Base-by-base conservation (phyloP, 2,888 invertebrate genomes). In the Eulithis testata region DNA sequence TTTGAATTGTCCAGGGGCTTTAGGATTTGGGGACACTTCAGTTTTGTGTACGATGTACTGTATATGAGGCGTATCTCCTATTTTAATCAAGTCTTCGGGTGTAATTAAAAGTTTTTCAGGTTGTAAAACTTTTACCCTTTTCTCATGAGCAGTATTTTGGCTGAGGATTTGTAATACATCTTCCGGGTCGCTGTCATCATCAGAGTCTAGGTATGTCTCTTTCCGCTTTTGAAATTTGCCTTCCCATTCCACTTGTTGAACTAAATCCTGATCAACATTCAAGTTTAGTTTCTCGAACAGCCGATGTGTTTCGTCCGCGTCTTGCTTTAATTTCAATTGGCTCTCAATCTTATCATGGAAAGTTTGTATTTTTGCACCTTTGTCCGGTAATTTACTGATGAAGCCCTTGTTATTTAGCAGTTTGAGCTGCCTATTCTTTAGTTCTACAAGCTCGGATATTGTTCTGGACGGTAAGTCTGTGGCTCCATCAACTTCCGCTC, bases 211-310 rank as follows among this genome's bases (percentile, higher is more conserved):
- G 66, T 88, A 87, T 11, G 68, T 74, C n/a, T 85, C 76, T 5
- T 73, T 73, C 51, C 80, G 77, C 21, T 76, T 79, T 12, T 87
- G 79, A 14, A 91, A 82, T 73, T 91, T 91, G 40, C 94, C 93
- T 21, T 92, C 90, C 95, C 95, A 95, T 88, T 95, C 95, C 1
- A 95, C 79, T 77, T 94, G 86, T 78, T 93, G 93, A 63, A 95
- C 86, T 4, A 88, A 81, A 53, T 88, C 81, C 75, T 92, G 93
- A 40, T 66, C 62, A 14, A 66, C 53, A 58, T 93, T 86, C 37
- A 95, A 81, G 63, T 91, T 94, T 65, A 95, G 82, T 63, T 89
- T 87, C 21, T 92, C 89, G 2, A 95, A 81, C 71, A 94, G 82
- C 65, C 82, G 77, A 68, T 94, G 94, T 11, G 94, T 84, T 65